These are phyloP conservation scores for Nomada ferruginata DNA, from an alignment of 2,888 invertebrate species.

Conservation along the genomic window DNA sequence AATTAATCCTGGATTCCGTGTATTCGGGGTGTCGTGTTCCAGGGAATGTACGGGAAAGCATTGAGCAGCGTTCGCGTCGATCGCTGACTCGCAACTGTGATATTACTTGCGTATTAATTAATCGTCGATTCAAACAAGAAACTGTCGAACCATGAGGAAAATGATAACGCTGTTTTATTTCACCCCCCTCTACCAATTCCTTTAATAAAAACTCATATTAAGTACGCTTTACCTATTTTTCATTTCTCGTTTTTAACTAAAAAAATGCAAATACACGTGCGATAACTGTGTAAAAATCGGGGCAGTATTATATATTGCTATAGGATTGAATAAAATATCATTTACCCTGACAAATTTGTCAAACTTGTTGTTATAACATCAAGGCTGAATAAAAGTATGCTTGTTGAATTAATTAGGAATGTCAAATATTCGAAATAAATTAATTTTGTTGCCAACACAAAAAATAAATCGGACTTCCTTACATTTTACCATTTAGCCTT, in stretches of 20 bases:
- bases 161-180: slow-evolving; percentile 63
- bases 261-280: neutral
- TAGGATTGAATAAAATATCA: neutral
- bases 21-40: slow-evolving; percentile 62
- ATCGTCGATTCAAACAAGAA: slow-evolving; percentile 79
- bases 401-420: neutral
- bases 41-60: slow-evolving; percentile 72
- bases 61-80: slow-evolving; percentile 71
- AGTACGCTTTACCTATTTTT: neutral
- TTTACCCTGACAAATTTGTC: no score
- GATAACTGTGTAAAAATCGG: no score
- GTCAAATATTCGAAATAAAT: neutral
- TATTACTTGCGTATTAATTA: slow-evolving; percentile 83
- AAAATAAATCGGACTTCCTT: no score
- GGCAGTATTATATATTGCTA: no score
- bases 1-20: slow-evolving; percentile 72
- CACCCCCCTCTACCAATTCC: slow-evolving; percentile 21
- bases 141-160: slow-evolving; percentile 68
- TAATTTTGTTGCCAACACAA: neutral
- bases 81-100: slow-evolving; percentile 81
- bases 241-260: neutral
- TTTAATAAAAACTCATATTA: neutral
- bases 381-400: neutral
- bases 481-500: no score
- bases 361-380: no score